Evolutionary conservation across 1,140 invertebrate species (phyloP).

Genomic region (Habropoda laboriosa): DNA sequence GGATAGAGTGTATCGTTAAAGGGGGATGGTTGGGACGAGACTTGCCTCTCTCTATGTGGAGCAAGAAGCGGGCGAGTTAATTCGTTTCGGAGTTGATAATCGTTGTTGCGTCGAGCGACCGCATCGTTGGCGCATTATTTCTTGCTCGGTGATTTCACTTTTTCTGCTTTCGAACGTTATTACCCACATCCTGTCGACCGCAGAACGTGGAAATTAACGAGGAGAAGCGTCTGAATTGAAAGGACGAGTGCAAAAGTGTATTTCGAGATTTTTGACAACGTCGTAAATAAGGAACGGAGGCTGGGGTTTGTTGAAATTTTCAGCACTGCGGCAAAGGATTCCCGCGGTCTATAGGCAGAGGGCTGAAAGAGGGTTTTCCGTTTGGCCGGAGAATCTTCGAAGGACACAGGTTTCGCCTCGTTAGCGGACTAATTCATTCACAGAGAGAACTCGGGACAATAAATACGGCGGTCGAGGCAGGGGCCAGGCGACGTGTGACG

Average conservation of each 20-base stretch:
- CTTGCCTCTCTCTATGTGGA: background rate
- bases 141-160: no score
- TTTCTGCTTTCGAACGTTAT: no score
- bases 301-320: background rate
- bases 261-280: no score
- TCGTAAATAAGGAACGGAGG: background rate
- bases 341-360: no score
- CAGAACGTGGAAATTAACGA: no score
- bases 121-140: background rate
- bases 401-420: background rate
- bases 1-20: no score
- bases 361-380: background rate
- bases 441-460: background rate
- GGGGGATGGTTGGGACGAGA: no score
- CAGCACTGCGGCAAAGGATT: background rate
- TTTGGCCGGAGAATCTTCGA: background rate
- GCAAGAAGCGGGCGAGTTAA: background rate
- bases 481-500: background rate
- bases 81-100: background rate
- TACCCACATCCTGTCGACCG: no score
- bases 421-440: slow-evolving; percentile 1
- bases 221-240: no score
- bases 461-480: background rate
- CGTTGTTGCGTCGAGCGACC: background rate
- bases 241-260: no score